Evolutionary conservation across 1,140 invertebrate genomes (phyloP), one percentile per base, ranked within the genome.

Genomic region (Musca vetustissima): DNA sequence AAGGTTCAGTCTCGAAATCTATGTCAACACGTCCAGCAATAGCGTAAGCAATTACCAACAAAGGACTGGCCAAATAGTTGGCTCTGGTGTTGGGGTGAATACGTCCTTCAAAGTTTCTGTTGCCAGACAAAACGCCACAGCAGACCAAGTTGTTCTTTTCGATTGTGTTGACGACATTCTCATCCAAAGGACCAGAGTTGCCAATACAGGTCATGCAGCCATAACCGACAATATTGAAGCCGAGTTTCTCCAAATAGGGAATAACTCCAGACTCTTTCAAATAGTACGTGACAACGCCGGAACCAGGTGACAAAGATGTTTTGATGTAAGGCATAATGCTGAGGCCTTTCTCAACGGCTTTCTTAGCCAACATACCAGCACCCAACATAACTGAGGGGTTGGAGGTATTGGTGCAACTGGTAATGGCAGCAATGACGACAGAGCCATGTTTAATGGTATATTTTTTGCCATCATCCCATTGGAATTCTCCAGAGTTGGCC

Each of bases 171-270:
- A 90, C 90, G 24, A 99, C 92, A 71, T 91, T 87, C 69, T 98
- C 95, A 66, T 95, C 92, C 8, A 99, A 87, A 0, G 96, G 96
- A 13, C 97, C 97, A 57, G 92, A 95, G 83, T 99, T 99, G 9
- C 98, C 98, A 73, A 99, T 99, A 83, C 97, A 99, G 0, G 97
- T 99, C 96, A 98, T 98, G 84, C 97, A 99, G 1, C 97, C 92
- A 79, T 97, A 98, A n/a, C 97, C 97, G 28, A 95, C 92, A 66
- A 96, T 91, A 75, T 95, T 89, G 83, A 98, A 99, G 9, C 97
- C 97, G 13, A 98, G 86, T 81, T 93, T 88, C 70, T 92, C 89
- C 49, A 99, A 83, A 76, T 90, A 92, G 0, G 93, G 91, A 22
- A 94, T 89, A 2, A 99, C 95, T 0, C 96, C 96, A 32, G 88